Base-by-base conservation (phyloP, 2,797 vertebrate genomes). In the Diplodus puntazzo region DNA sequence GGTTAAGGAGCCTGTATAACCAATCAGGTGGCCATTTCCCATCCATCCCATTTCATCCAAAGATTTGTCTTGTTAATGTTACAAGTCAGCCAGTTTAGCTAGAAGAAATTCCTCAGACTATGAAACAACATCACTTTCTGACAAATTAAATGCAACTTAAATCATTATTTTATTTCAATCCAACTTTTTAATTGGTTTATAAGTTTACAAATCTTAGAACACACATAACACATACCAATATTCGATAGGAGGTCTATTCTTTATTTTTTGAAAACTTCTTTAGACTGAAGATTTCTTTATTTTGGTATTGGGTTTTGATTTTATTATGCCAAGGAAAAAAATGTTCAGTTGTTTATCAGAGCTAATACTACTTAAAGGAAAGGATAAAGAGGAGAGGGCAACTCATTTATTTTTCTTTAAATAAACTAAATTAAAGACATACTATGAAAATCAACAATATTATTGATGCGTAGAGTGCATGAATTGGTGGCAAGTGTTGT, bases 1-100 rank as follows among this genome's bases (percentile, higher is more conserved):
- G 62, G 85, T 90, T 90, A 87, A 85, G 72, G 71, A 87, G 79
- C 71, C 69, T 77, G 72, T 76, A 46, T 82, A 88, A 82, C 74
- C 82, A 83, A 87, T 81, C 82, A 62, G 71, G 80, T 65, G 82
- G 85, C 73, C 69, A 63, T 81, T 81, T 78, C 16, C 82, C 81
- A 82, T 83, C 75, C 50, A 69, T 71, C 66, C 62, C 16, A 0
- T 71, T 83, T 48, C 52, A 60, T 86, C 48, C 0, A 9, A 62
- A 23, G 70, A 82, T 81, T 77, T 77, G 77, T 83, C 82, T 82
- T 49, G 77, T 78, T 79, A 78, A 83, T 79, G 75, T 81, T 65
- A 64, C 53, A 57, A 59, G 80, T 46, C 80, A 76, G 82, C 50
- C 8, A 4, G 59, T 75, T 79, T 79, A 69, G 78, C 67, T 43